Evolutionary conservation across 2,888 invertebrate species (phyloP), one percentile per base, ranked within the genome.

Genomic region (Camptogramma bilineatum): DNA sequence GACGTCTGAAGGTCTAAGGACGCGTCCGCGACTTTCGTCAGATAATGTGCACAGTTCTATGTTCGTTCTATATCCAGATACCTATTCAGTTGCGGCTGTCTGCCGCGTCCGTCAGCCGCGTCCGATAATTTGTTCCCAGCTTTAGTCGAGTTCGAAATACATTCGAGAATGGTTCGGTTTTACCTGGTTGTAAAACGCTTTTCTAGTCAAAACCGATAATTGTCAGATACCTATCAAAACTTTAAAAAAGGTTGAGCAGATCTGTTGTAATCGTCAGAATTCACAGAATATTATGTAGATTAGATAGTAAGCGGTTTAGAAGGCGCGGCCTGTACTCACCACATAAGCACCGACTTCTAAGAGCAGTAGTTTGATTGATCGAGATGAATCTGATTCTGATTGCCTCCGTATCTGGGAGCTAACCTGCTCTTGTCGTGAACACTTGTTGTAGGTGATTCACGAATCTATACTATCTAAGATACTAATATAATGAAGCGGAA

Each of bases 221-320:
- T 34, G 1, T 34, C 28, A 28, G 4, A 34, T 34, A 10, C 10
- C 10, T 31, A 4, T 31, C 1, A 5, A 31, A 31, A 31, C 10
- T 9, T 55, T 55, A 31, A 28, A 18, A 39, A 19, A 13, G 60
- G 47, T 61, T 64, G 58, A 31, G 8, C 24, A 63, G 13, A 24
- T 9, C 51, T 64, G 64, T 44, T 31, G 19, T 28, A 58, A 58
- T 53, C 17, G 50, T 21, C 16, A 48, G 52, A 42, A 57, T 42
- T 46, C 58, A 62, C 57, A 54, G 50, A 53, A 44, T 31, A 53
- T 10, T 17, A 21, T 7, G 44, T 90, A 91, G 91, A 90, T 91
- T 90, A 91, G 91, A 90, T 91, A 90, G 90, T 91, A 83, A 79
- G 89, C 90, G 28, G 53, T 21, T 90, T 90, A 80, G 85, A 89